Evolutionary conservation across 2,888 invertebrate species (phyloP).

Genomic region (Archips crataeganus): DNA sequence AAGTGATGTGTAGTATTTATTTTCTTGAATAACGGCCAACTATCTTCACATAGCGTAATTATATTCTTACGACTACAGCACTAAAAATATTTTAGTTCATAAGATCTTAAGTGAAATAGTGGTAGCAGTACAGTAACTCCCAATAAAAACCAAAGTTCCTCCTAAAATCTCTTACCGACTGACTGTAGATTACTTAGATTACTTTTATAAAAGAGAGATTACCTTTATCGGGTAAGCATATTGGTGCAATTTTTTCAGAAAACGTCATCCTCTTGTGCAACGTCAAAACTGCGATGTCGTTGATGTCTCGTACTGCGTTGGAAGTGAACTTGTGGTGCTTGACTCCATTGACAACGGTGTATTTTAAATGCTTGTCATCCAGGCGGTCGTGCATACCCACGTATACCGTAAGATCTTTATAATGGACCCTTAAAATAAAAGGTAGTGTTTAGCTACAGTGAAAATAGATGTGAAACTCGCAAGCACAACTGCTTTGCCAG

Average conservation of each 20-base stretch:
- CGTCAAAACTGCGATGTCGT: conserved; percentile 86
- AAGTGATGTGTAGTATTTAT: too few species aligned
- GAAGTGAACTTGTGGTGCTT: conserved; percentile 83
- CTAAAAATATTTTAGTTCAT: too few species aligned
- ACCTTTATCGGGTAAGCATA: conserved; percentile 79
- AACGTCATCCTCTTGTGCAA: conserved; percentile 74
- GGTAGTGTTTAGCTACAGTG: neutral
- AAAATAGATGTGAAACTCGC: neutral
- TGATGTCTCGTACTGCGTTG: conserved; percentile 83
- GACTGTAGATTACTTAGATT: too few species aligned
- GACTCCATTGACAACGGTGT: conserved; percentile 63
- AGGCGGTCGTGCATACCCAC: conserved; percentile 84
- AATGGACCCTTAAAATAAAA: conserved; percentile 66
- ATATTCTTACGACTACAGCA: too few species aligned
- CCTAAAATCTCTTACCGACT: neutral
- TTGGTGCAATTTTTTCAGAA: conserved; percentile 75
- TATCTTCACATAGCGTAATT: neutral
- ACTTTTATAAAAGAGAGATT: conserved; percentile 14
- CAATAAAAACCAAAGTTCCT: neutral
- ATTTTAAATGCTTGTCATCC: conserved; percentile 59
- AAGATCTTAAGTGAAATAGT: too few species aligned
- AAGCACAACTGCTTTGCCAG: too few species aligned
- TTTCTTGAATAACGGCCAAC: neutral
- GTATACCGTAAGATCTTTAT: conserved; percentile 69
- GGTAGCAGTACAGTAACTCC: neutral